Evolutionary conservation across 2,797 vertebrate genomes (phyloP), one percentile per base, ranked within the genome.

Genomic region (Silurus aristotelis): DNA sequence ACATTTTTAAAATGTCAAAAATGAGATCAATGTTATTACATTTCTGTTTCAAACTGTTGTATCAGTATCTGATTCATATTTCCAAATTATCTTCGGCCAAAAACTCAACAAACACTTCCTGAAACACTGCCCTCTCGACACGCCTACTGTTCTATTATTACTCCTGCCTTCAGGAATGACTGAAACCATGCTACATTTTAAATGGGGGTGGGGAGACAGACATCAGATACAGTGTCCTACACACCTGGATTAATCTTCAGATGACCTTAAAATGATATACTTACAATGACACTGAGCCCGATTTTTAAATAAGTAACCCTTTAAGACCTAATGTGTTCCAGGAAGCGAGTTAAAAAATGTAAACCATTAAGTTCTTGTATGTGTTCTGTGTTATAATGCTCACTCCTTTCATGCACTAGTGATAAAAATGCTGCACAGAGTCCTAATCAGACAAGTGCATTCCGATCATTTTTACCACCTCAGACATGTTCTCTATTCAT

Each of bases 1-100:
- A 22, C 83, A 87, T 90, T 93, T 90, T 38, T 82, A 82, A 87
- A 71, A 79, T 87, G 70, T 71, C 56, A 78, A 17, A 64, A 61
- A 67, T n/a, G 55, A 13, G 0, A 38, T 19, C n/a, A 76, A 27
- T 43, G 52, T 20, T 75, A 25, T 56, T 58, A 43, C 67, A 72
- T 70, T 38, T 60, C n/a, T 46, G 22, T 25, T 78, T 22, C 13
- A 63, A 14, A 22, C 10, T 14, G 25, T 43, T 63, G n/a, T 79
- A 63, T 64, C 38, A 61, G 56, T 60, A 60, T 13, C 58, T 46
- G 20, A 63, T 63, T 48, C 10, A 64, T 1, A 10, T 61, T 61
- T 22, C 19, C 2, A n/a, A 79, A 79, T 63, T 8, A 46, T 61
- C 38, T 63, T n/a, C 17, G 3, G 58, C 19, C 31, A 77, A 38